Base-by-base conservation (phyloP, 2,797 vertebrate species). In the Scleropages formosus region DNA sequence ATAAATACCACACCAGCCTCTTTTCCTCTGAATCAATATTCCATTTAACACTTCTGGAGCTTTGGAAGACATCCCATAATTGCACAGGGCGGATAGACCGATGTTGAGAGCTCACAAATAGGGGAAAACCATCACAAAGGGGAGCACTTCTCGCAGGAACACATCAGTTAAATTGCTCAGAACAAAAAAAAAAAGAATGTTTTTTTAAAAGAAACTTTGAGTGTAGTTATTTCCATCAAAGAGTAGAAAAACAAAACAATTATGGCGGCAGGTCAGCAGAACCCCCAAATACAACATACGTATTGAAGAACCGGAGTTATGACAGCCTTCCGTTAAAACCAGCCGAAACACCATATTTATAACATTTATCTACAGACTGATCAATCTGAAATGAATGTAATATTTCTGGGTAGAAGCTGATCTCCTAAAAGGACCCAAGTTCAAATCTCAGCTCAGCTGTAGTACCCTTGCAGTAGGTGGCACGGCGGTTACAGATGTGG, bases 141-240 rank as follows among this genome's bases (percentile, higher is more conserved):
- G 58, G 49, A 56, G 22, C 15, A 24, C 2, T 1, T n/a, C 26
- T 71, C 69, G 58, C 20, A 59, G 47, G 68, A 53, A 26, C 68
- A 56, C 18, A 49, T 53, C 68, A 70, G 68, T 72, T 58, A 59
- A 72, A 72, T 72, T 72, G 60, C 26, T 56, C 71, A 72, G 56
- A 72, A 70, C 51, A 53, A n/a, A n/a, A n/a, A 39, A 39, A 39
- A 39, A 39, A 6, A 6, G n/a, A n/a, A 31, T 39, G 39, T 39
- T 39, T 2, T 39, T 31, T 2, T 6, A 6, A 39, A 39, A 39
- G 31, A 31, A 6, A 47, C 68, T 65, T 68, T n/a, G 2, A 8
- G 22, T 58, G 22, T 71, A 56, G 31, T 27, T 71, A 26, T 49
- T 68, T 26, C 56, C 68, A 70, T 47, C 68, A 26, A 70, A 70